Percentiles rank a stretch among this genome's conserved stretches.
Conservation (phyloP, 2,888 invertebrate genomes). For the Ophonus ardosiacus region DNA sequence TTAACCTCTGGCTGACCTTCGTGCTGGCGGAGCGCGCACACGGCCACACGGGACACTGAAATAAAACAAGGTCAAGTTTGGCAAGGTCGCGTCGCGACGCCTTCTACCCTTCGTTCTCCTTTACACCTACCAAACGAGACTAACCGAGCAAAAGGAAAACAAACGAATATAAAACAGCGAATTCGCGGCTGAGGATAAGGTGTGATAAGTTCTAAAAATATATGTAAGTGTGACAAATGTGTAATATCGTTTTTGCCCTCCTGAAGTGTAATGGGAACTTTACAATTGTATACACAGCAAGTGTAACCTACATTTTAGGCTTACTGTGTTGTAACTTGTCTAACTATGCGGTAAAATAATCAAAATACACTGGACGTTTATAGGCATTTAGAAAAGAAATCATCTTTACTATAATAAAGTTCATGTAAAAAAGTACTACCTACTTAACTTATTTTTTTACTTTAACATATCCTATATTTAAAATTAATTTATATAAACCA, state of each 20-base stretch:
- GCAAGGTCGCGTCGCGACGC: conserved; percentile 71
- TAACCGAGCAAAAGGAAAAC: background rate
- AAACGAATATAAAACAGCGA: conserved; percentile 17
- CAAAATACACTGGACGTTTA: too few species aligned
- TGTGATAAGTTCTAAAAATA: conserved; percentile 18
- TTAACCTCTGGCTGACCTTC: conserved; percentile 68
- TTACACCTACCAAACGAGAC: background rate
- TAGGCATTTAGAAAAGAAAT: too few species aligned
- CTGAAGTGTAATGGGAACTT: too few species aligned
- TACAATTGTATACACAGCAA: too few species aligned
- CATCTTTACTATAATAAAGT: too few species aligned
- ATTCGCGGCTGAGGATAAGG: background rate
- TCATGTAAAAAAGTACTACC: too few species aligned
- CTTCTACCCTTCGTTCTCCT: background rate
- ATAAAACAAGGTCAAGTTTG: conserved; percentile 77
- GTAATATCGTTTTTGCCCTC: background rate
- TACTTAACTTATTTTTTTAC: too few species aligned
- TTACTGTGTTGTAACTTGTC: too few species aligned
- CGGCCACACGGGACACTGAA: conserved; percentile 72
- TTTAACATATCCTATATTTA: too few species aligned
- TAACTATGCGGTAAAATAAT: too few species aligned
- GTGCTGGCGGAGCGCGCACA: conserved; percentile 51
- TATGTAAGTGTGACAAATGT: conserved; percentile 1
- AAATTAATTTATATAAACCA: too few species aligned
- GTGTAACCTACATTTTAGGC: too few species aligned